Base-by-base conservation (phyloP, 35 echinoderm and acorn worm species). In the Antedon bifida region DNA sequence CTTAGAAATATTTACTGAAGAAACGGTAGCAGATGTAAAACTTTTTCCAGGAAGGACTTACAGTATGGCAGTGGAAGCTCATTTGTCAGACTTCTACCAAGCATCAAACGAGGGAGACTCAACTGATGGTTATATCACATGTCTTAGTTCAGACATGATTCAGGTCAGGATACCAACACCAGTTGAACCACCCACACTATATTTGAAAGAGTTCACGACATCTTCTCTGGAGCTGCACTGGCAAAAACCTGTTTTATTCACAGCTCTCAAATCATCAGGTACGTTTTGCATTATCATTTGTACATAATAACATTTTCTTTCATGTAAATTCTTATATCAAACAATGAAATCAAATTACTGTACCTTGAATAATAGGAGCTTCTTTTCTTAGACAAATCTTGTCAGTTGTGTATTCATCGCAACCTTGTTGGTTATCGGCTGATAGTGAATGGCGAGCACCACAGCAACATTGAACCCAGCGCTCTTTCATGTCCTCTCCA, bases 401-500 rank as follows among this genome's bases (percentile, higher is more conserved):
- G 83, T 76, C 36, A 44, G 10, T 23, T 21, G 32, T 81, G 55
- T 75, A 35, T 93, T 17, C 77, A 78, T 2, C 80, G 75, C 17
- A 81, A 36, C n/a, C 91, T 93, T 73, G 73, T 96, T 8, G 93
- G 82, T 32, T 91, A 91, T 46, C 78, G 81, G 0, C 55, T 96
- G 12, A 74, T 75, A 23, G 78, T 96, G 14, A 81, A 91, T 36
- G 93, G 87, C n/a, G 51, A 29, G 30, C 35, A 74, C 17, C 87
- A 88, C 44, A 31, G 75, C 12, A 82, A 35, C 8, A 73, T 96
- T 16, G 46, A 64, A 1, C 87, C 89, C 0, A 82, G 55, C 30
- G 83, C 81, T 26, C 51, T 81, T 19, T 74, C 34, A 26, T 86
- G 81, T 33, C 86, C 92, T 30, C 86, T 96, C 0, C 83, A 86